phyloP scores from a whole-genome alignment of 1,140 invertebrate genomes.

The Rhopalosiphum maidis region DNA sequence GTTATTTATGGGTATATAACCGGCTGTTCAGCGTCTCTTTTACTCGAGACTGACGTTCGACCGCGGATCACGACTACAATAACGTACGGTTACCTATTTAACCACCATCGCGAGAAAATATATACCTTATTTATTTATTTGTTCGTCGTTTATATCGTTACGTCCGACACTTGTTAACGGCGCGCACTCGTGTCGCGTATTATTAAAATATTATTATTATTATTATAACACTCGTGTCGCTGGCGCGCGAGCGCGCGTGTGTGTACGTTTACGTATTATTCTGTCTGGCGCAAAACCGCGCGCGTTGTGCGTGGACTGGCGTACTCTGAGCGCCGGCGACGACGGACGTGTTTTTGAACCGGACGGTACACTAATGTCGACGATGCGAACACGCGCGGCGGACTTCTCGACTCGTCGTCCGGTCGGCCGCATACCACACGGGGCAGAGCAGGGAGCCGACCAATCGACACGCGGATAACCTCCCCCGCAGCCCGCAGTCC shows the following conservation, averaged over 20 bases:
- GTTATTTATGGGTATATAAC: neutral
- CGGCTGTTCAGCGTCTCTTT: neutral
- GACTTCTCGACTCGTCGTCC: slow-evolving; percentile 56
- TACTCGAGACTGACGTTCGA: no score
- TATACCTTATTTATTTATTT: neutral
- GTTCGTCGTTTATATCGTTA: neutral
- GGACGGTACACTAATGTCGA: slow-evolving; percentile 41
- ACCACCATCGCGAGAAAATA: neutral
- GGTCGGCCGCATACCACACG: slow-evolving; percentile 57
- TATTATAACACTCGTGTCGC: neutral
- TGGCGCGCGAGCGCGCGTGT: neutral
- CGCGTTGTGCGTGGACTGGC: neutral
- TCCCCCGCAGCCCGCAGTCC: slow-evolving; percentile 45
- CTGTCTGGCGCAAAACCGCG: neutral
- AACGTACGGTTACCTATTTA: neutral
- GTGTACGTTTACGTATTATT: neutral
- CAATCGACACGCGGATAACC: slow-evolving; percentile 55
- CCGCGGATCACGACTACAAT: neutral
- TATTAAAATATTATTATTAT: neutral
- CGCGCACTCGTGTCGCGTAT: neutral
- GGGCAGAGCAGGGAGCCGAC: slow-evolving; percentile 56
- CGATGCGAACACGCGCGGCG: slow-evolving; percentile 47
- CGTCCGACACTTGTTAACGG: neutral
- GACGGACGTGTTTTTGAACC: slow-evolving; percentile 34
- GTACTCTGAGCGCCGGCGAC: neutral